Percentiles rank a stretch among this genome's conserved stretches.
Evolutionary conservation across 2,888 invertebrate species (phyloP).

Genomic region (Patella ulyssiponensis): DNA sequence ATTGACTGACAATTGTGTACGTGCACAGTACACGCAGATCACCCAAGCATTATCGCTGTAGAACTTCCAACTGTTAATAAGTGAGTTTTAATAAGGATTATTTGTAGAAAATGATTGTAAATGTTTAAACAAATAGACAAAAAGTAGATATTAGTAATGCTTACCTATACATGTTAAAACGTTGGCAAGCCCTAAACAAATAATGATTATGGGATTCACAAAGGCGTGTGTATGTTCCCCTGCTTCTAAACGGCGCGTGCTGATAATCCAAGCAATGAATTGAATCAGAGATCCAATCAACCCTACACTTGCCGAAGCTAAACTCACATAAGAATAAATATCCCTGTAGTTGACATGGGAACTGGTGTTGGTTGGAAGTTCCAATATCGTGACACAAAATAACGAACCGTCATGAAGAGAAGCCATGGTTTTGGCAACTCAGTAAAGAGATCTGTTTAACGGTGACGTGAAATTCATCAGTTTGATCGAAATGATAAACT

Average conservation of each 20-base stretch:
- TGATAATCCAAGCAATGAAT: constrained; percentile 3
- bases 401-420: background rate
- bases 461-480: too few relatives aligned
- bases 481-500: too few relatives aligned
- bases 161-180: background rate
- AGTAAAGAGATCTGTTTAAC: too few relatives aligned
- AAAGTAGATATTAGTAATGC: background rate
- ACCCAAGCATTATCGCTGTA: too few relatives aligned
- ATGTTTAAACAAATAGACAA: too few relatives aligned
- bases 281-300: background rate
- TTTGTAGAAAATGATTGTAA: too few relatives aligned
- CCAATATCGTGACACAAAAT: background rate
- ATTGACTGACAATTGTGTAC: too few relatives aligned
- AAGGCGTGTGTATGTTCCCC: background rate
- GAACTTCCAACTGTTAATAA: too few relatives aligned
- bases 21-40: too few relatives aligned
- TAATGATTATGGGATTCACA: background rate
- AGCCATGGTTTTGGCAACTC: background rate
- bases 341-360: background rate
- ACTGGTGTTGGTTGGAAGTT: background rate
- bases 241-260: background rate
- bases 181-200: background rate
- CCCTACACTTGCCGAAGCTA: background rate
- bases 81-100: too few relatives aligned
- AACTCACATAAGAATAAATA: background rate